Percentiles rank a stretch among this genome's conserved stretches.
phyloP scores from a whole-genome alignment of 2,888 invertebrate species.

The Protodeltote pygarga region DNA sequence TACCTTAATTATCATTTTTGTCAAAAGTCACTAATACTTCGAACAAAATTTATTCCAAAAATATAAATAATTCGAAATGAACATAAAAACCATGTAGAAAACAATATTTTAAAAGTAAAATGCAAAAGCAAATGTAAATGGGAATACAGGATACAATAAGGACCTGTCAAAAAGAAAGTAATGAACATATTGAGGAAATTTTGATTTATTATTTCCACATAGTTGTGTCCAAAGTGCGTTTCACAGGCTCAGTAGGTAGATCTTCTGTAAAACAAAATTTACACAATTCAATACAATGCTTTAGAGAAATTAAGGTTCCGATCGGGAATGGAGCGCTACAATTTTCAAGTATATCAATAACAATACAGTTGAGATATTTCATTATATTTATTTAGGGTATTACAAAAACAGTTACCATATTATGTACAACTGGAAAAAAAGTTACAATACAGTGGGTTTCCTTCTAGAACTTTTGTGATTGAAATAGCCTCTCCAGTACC shows the following conservation, averaged over 20 bases:
- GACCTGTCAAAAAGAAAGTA: constrained; percentile 84
- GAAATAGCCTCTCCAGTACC: constrained; percentile 93
- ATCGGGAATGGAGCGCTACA: constrained; percentile 86
- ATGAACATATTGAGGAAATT: constrained; percentile 82
- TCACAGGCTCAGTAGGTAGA: constrained; percentile 84
- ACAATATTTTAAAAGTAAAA: constrained; percentile 76
- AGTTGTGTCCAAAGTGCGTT: constrained; percentile 85
- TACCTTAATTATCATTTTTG: constrained; percentile 82
- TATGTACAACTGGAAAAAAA: constrained; percentile 85
- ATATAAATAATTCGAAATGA: constrained; percentile 84
- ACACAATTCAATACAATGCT: constrained; percentile 76
- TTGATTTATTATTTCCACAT: constrained; percentile 87
- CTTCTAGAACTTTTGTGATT: constrained; percentile 92
- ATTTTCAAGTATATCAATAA: constrained; percentile 76
- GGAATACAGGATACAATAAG: constrained; percentile 80
- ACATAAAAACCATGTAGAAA: constrained; percentile 85
- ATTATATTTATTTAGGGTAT: constrained; percentile 86
- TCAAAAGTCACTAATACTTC: constrained; percentile 77
- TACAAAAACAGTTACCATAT: constrained; percentile 87
- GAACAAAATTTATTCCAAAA: constrained; percentile 86
- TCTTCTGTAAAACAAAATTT: constrained; percentile 85
- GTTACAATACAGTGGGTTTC: constrained; percentile 86
- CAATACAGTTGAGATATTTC: constrained; percentile 83
- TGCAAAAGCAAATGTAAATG: constrained; percentile 73
- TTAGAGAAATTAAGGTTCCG: constrained; percentile 83